These are phyloP conservation scores for Acronicta alni DNA, from an alignment of 2,888 invertebrate species.

Conservation along the genomic window DNA sequence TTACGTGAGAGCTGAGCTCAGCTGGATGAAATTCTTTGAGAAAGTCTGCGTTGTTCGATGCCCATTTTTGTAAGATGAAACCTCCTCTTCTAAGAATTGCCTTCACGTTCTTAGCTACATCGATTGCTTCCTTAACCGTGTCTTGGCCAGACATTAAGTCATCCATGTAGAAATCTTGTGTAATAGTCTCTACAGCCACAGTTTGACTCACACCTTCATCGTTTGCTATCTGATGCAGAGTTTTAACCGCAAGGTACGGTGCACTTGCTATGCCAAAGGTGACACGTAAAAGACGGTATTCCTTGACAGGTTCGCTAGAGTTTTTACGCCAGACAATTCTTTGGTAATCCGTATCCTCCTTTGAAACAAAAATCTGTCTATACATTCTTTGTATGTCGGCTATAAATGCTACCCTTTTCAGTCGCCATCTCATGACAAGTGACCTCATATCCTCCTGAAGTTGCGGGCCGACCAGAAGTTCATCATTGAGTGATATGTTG, in stretches of 20 bases:
- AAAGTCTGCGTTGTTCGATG: conserved; percentile 11
- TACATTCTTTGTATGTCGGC: conserved; percentile 9
- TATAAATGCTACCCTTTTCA: conserved; percentile 4
- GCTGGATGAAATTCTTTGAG: conserved; percentile 9
- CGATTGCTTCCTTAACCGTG: not conserved
- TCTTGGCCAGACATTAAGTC: conserved; percentile 4
- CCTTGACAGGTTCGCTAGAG: too few species aligned
- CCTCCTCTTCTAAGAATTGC: conserved; percentile 5
- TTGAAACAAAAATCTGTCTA: not conserved
- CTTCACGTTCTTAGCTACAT: not conserved
- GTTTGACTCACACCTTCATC: conserved; percentile 1
- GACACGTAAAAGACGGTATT: not conserved
- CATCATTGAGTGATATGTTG: conserved; percentile 4
- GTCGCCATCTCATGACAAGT: not conserved
- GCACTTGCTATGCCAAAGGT: conserved; percentile 14
- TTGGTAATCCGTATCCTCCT: conserved; percentile 3
- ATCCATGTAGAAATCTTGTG: not conserved
- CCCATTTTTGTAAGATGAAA: conserved; percentile 12
- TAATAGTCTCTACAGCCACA: not conserved
- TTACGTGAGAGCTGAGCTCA: conserved; percentile 6
- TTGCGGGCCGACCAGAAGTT: conserved; percentile 6
- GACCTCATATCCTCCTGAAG: conserved; percentile 7
- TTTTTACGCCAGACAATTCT: too few species aligned
- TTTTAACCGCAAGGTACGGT: conserved; percentile 13
- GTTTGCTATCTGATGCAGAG: conserved; percentile 4